These are phyloP conservation scores for Bradysia coprophila DNA, from an alignment of 1,140 invertebrate genomes.

Conservation along the genomic window DNA sequence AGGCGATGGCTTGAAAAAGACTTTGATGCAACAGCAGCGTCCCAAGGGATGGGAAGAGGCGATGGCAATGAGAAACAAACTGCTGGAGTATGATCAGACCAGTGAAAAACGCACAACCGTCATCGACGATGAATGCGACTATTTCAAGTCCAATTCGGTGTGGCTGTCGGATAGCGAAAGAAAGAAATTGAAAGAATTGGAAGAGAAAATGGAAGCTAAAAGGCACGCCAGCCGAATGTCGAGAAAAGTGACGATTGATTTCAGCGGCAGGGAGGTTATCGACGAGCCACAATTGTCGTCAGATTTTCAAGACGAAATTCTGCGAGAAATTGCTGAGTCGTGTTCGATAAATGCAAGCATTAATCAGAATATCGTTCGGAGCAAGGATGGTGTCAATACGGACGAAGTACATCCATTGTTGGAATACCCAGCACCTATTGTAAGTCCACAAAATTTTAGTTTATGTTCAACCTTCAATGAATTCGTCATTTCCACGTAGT, in stretches of 20 bases:
- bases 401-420: slow-evolving; percentile 6
- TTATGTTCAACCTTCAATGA: background rate
- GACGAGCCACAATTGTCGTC: slow-evolving; percentile 29
- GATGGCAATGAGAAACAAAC: slow-evolving; percentile 55
- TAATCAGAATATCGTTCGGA: slow-evolving; percentile 5
- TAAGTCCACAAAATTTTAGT: slow-evolving; percentile 7
- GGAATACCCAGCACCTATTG: slow-evolving; percentile 5
- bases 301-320: slow-evolving; percentile 28
- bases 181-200: slow-evolving; percentile 44
- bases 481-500: background rate
- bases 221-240: slow-evolving; percentile 48
- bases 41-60: slow-evolving; percentile 43
- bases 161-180: slow-evolving; percentile 62
- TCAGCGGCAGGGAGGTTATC: slow-evolving; percentile 43
- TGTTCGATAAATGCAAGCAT: slow-evolving; percentile 5
- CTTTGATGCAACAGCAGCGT: slow-evolving; percentile 40
- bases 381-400: background rate
- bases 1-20: slow-evolving; percentile 44
- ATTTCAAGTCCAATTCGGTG: slow-evolving; percentile 62
- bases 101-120: slow-evolving; percentile 73
- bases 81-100: slow-evolving; percentile 75
- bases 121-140: slow-evolving; percentile 90
- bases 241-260: slow-evolving; percentile 63
- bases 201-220: slow-evolving; percentile 43
- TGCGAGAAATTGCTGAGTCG: slow-evolving; percentile 21